Evolutionary conservation across 2,113 vertebrate species (phyloP), one percentile per base, ranked within the genome.

Genomic region (Syrmaticus mikado): DNA sequence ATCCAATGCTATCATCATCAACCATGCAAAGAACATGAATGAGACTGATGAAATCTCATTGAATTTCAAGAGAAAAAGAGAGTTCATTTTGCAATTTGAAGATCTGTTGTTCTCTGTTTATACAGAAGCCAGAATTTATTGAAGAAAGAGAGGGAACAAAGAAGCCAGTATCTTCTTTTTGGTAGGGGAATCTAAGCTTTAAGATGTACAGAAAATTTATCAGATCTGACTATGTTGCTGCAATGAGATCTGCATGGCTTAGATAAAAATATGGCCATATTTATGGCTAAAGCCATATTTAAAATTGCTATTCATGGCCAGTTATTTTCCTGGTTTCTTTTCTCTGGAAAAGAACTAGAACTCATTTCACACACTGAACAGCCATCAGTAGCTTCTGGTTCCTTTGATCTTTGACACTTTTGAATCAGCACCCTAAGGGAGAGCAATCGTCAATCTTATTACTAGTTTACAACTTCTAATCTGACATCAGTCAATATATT

Each of bases 381-480:
- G 41, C 15, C n/a, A 25, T 62, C 58, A 32, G 40, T 17, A 87
- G 46, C 46, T 93, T 76, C 72, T 77, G 65, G 19, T 64, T 15
- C 8, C 45, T 89, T 92, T 90, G 68, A 85, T 83, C 91, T 85
- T 67, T 45, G 68, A 12, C 28, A 72, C 30, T 45, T 71, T 21
- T n/a, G 13, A 83, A 71, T 82, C 68, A 85, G 36, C 64, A 93
- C 68, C 82, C 65, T 72, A 32, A 24, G 79, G 76, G 91, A 87
- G 15, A 82, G 46, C 34, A 85, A 28, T 32, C 70, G 36, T 66
- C 36, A 46, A 20, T 11, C 57, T 77, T 74, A 70, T 36, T 92
- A 61, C 58, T 36, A 65, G n/a, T 85, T 89, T 67, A 64, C 92
- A 89, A n/a, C 36, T 82, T 74, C 57, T 87, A 60, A 83, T 81